Conservation (phyloP, 2,888 invertebrate species). For the Drosophila histrio region DNA sequence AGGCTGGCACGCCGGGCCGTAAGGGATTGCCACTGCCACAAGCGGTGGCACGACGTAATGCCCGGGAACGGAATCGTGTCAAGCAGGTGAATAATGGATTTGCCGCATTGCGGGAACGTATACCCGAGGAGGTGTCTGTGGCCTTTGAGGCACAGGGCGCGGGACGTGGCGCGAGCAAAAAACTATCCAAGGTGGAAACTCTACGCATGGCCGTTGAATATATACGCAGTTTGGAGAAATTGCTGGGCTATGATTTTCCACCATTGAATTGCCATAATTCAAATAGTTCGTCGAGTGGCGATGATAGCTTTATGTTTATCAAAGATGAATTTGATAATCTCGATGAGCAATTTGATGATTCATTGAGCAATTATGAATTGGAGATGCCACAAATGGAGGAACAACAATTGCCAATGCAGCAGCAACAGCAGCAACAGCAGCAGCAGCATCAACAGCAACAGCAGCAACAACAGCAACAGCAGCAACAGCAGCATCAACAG, state of each 20-base stretch:
- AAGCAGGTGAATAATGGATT: conserved; percentile 97
- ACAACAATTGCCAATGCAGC: not conserved
- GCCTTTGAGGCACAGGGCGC: conserved; percentile 87
- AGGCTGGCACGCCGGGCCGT: conserved; percentile 76
- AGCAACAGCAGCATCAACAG: not conserved
- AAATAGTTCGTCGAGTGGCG: conserved; percentile 71
- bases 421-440: not conserved
- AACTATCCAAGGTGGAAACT: conserved; percentile 94
- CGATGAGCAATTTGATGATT: conserved; percentile 80
- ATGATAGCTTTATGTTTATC: conserved; percentile 81
- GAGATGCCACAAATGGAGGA: conserved; percentile 51
- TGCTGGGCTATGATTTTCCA: conserved; percentile 88
- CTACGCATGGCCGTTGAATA: conserved; percentile 95
- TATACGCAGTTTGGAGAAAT: conserved; percentile 91
- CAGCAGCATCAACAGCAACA: not conserved
- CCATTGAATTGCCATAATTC: conserved; percentile 48
- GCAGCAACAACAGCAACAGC: not conserved
- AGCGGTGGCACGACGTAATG: conserved; percentile 94
- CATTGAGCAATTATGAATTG: conserved; percentile 79
- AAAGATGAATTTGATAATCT: conserved; percentile 81
- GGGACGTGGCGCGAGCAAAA: conserved; percentile 88
- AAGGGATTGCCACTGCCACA: conserved; percentile 88
- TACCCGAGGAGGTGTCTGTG: conserved; percentile 92
- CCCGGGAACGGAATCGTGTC: conserved; percentile 95
- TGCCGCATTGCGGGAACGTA: conserved; percentile 93